Base-by-base conservation (phyloP, 2,888 invertebrate species). In the Pristionchus exspectatus region DNA sequence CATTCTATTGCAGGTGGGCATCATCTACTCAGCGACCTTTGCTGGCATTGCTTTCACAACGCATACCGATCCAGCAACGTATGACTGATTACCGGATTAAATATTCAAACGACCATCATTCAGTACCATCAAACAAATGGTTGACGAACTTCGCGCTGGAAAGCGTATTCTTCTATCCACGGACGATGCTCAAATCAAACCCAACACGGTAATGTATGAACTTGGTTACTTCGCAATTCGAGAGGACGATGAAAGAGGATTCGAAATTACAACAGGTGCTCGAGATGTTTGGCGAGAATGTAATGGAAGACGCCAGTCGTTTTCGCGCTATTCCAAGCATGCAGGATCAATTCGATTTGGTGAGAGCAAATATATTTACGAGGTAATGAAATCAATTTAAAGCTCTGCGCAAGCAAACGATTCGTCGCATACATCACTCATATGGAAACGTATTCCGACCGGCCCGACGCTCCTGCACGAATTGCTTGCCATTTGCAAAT, bases 311-410 rank as follows among this genome's bases (percentile, higher is more conserved):
- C 18, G 1, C 7, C 21, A 38, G 33, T 38, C 74, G 74, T 16
- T 74, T 74, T 21, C 2, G 74, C 21, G 38, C 33, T 16, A 38
- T 74, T 21, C 74, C 74, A 1, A 12, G 18, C 4, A 38, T 74
- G 74, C 74, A 74, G 38, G 38, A 74, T 16, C 74, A 74, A 38
- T 21, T 74, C 18, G 74, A 74, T 21, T 63, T 63, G 59, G 74
- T 74, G 38, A 38, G 74, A 33, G n/a, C 30, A 9, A 4, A 14
- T 1, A 3, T 24, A 21, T 66, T 66, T 24, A 24, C n/a, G 2
- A 2, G 24, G 16, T 30, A 69, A 69, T 27, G 24, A 24, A 27
- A 33, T 4, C 30, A 12, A 74, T 5, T 33, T 74, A 38, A 16
- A 74, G 74, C 74, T 74, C 1, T 74, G 74, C n/a, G 12, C 74